Evolutionary conservation across 2,888 invertebrate genomes (phyloP), one percentile per base, ranked within the genome.

Genomic region (Drosophila pseudotalamancana): DNA sequence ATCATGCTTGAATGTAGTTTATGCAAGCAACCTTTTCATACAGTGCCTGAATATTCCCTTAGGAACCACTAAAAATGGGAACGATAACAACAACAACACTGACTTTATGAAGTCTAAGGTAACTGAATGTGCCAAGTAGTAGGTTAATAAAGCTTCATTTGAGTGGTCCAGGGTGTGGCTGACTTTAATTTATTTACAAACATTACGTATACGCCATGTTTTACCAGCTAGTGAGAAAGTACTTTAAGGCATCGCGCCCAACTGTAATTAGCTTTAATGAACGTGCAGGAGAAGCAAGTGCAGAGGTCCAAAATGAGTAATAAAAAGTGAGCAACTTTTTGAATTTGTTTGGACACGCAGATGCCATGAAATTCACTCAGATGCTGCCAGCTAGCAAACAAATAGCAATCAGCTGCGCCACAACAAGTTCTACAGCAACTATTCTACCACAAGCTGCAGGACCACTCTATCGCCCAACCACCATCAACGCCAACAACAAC

Each of bases 151-250:
- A 43, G 32, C n/a, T 5, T 21, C 12, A 16, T 42, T 43, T 23
- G 4, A 34, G 23, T 29, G 14, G n/a, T 35, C 27, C 12, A 34
- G 19, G 53, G 54, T 14, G 37, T 46, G 45, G 21, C 32, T 9
- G 12, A 19, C 16, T 34, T 60, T 48, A 23, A 27, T 11, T 55
- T 51, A 8, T 46, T 63, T 55, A 46, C 31, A 18, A 68, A 65
- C n/a, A 81, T 78, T 64, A 61, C 66, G 64, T 60, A 79, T 75
- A 67, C 77, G 61, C 65, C 43, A 16, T 39, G 54, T 67, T 54
- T 37, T 29, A 23, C 27, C 16, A 18, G 16, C 32, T 23, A 34
- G 16, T 16, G 21, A 40, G 43, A 29, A n/a, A 34, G 3, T 21
- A 8, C 46, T 53, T 67, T 29, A 60, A 64, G 29, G 60, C 40